Conservation (phyloP, 2,888 invertebrate species). For the Drosophila anomelani region DNA sequence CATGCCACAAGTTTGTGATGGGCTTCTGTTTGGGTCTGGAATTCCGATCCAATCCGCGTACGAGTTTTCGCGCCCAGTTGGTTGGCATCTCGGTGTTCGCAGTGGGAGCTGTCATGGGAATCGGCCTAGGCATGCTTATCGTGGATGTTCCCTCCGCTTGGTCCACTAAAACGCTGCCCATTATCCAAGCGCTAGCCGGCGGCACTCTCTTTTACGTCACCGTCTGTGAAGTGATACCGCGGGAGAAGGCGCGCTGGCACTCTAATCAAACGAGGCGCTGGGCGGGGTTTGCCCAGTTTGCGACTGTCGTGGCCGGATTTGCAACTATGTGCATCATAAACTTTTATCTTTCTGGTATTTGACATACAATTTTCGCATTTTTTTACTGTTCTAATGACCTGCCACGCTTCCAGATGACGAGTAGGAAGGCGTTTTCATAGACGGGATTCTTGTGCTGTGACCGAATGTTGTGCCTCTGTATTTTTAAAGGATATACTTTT, state of each 20-base stretch:
- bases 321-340: conserved; percentile 88
- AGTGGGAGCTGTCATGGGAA: conserved; percentile 89
- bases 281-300: conserved; percentile 88
- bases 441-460: conserved; percentile 26
- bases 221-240: conserved; percentile 90
- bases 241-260: conserved; percentile 91
- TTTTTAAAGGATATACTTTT: conserved; percentile 1
- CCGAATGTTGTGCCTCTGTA: conserved; percentile 6
- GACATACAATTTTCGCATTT: background rate
- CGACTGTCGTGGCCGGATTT: conserved; percentile 87
- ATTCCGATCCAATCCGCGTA: conserved; percentile 86
- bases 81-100: conserved; percentile 88
- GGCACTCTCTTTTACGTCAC: conserved; percentile 92
- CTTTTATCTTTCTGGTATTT: conserved; percentile 86
- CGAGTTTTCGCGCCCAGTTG: conserved; percentile 85
- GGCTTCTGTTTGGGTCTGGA: conserved; percentile 93
- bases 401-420: conserved; percentile 45
- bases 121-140: conserved; percentile 88
- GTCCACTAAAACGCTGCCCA: conserved; percentile 85
- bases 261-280: conserved; percentile 85
- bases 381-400: conserved; percentile 7
- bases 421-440: conserved; percentile 7
- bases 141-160: conserved; percentile 85
- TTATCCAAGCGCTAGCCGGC: conserved; percentile 90
- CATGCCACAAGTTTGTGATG: conserved; percentile 92